These are phyloP conservation scores for Crocuta crocuta DNA, from an alignment of 2,113 vertebrate species.

Conservation along the genomic window DNA sequence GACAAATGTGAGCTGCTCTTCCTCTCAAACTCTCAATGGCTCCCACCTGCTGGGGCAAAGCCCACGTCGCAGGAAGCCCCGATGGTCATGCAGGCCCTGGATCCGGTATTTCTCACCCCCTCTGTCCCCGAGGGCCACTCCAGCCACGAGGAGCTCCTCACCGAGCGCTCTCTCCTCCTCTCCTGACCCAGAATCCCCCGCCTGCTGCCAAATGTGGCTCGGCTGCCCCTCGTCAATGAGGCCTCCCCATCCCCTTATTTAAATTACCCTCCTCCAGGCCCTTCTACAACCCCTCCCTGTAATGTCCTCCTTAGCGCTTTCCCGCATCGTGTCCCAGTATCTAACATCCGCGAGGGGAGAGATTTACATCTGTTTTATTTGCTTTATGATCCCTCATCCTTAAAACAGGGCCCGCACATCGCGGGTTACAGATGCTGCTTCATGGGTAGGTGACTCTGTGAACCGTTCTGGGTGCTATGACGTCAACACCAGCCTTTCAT, in stretches of 20 bases:
- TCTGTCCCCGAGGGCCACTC: not conserved
- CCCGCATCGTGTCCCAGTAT: rapidly evolving
- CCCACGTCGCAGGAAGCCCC: too few relatives aligned
- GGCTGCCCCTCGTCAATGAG: too few relatives aligned
- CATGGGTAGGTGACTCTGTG: not conserved
- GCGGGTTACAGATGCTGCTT: too few relatives aligned
- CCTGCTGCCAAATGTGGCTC: too few relatives aligned
- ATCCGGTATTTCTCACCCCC: too few relatives aligned
- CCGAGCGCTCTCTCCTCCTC: too few relatives aligned
- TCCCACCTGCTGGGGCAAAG: not conserved
- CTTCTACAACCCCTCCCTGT: too few relatives aligned
- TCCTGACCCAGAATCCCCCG: too few relatives aligned
- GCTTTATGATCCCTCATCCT: not conserved
- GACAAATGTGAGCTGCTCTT: not conserved
- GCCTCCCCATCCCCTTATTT: too few relatives aligned
- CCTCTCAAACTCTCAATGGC: not conserved
- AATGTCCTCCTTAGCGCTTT: too few relatives aligned
- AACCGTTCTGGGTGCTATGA: not conserved
- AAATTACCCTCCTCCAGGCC: too few relatives aligned
- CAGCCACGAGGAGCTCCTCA: not conserved
- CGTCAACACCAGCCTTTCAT: not conserved
- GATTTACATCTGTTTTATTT: not conserved
- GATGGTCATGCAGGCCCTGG: not conserved
- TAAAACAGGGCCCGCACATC: not conserved
- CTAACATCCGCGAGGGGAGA: not conserved